A percentile compares a stretch with the other conserved stretches of the same genome.
phyloP scores from a whole-genome alignment of 2,888 invertebrate species.

The Hydrotaea cyrtoneurina region DNA sequence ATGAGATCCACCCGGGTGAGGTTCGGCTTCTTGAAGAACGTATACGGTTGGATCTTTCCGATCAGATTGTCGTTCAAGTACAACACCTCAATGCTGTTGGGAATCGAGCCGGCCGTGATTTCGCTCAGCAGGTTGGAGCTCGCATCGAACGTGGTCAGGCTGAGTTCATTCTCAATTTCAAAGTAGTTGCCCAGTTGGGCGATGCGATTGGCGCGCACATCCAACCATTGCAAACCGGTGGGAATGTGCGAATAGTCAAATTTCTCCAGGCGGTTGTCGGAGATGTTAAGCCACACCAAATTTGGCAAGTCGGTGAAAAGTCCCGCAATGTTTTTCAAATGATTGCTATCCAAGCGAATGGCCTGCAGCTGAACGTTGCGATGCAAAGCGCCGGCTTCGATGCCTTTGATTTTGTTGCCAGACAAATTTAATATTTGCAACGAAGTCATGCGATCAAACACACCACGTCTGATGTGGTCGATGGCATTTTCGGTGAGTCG shows the following conservation, averaged over 20 bases:
- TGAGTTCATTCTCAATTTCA: constrained; percentile 86
- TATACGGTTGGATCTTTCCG: constrained; percentile 92
- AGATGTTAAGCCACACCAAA: constrained; percentile 94
- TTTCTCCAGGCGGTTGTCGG: constrained; percentile 93
- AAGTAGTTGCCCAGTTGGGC: constrained; percentile 90
- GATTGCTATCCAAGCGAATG: constrained; percentile 93
- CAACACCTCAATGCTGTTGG: constrained; percentile 91
- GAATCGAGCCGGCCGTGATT: constrained; percentile 89
- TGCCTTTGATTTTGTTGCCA: constrained; percentile 88
- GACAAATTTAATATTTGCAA: constrained; percentile 94
- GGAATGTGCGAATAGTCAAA: constrained; percentile 95
- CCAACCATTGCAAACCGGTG: constrained; percentile 91
- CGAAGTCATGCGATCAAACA: constrained; percentile 89
- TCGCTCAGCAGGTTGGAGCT: constrained; percentile 92
- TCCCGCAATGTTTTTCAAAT: constrained; percentile 89
- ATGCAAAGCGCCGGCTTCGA: constrained; percentile 91
- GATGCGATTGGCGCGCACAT: constrained; percentile 93
- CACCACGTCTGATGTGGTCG: constrained; percentile 89
- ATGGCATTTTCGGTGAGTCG: constrained; percentile 94
- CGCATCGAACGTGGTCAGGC: constrained; percentile 91
- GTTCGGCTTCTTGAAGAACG: constrained; percentile 94
- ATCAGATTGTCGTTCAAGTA: constrained; percentile 95
- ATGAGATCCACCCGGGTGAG: constrained; percentile 94
- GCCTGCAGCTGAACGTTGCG: constrained; percentile 90
- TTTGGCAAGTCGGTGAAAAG: constrained; percentile 91